Evolutionary conservation across 2,797 vertebrate species (phyloP).

Genomic region (Tapirus indicus): DNA sequence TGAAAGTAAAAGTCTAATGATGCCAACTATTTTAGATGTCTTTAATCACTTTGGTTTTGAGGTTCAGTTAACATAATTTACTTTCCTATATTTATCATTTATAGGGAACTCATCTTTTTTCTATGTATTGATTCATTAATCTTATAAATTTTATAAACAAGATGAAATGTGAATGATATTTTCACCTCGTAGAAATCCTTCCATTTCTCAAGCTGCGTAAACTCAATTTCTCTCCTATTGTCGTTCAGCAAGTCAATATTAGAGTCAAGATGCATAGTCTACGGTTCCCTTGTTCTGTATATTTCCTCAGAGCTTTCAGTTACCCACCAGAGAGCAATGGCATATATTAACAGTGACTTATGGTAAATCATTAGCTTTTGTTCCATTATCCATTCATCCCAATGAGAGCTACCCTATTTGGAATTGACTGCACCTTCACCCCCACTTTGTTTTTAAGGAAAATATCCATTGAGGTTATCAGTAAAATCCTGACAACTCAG

Average conservation of each 20-base stretch:
- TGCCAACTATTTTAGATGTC: not conserved
- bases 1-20: slow-evolving; percentile 3
- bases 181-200: slow-evolving; percentile 55
- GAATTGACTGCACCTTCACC: not conserved
- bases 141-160: slow-evolving; percentile 18
- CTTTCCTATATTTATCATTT: slow-evolving; percentile 38
- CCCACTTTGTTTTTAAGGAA: slow-evolving; percentile 42
- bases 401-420: slow-evolving; percentile 57
- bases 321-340: slow-evolving; percentile 63
- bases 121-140: slow-evolving; percentile 22
- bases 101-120: not conserved
- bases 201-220: slow-evolving; percentile 3
- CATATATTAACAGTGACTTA: slow-evolving; percentile 78
- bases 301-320: slow-evolving; percentile 54
- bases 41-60: slow-evolving; percentile 11
- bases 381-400: slow-evolving; percentile 72
- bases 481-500: not conserved
- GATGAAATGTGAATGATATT: slow-evolving; percentile 35
- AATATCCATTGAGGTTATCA: not conserved
- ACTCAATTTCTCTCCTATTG: slow-evolving; percentile 5
- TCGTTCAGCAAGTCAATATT: slow-evolving; percentile 49
- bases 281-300: not conserved
- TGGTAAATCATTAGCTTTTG: slow-evolving; percentile 71
- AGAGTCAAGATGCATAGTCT: slow-evolving; percentile 48
- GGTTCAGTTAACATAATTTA: not conserved